Evolutionary conservation across 2,113 vertebrate genomes (phyloP).

Genomic region (Physeter macrocephalus): DNA sequence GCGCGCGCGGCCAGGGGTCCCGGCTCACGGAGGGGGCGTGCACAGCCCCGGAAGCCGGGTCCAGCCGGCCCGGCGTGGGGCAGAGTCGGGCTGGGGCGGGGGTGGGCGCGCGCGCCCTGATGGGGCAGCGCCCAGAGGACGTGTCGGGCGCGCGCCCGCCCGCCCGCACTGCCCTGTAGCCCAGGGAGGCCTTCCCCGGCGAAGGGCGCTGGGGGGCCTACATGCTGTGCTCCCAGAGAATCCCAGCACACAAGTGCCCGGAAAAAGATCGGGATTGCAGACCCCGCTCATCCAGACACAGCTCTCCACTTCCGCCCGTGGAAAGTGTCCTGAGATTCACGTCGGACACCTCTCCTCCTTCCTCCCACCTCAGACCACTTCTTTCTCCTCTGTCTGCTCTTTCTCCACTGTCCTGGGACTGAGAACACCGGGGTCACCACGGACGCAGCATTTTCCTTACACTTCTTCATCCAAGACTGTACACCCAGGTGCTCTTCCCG

Average conservation of each 20-base stretch:
- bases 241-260: too few species aligned
- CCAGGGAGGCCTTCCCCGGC: not conserved
- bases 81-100: slow-evolving; percentile 58
- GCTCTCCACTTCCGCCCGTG: not conserved
- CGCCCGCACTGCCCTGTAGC: slow-evolving; percentile 57
- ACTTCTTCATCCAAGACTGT: not conserved
- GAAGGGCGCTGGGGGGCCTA: accelerated
- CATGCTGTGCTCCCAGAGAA: not conserved
- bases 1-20: slow-evolving; percentile 15
- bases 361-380: not conserved
- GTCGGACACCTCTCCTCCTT: not conserved
- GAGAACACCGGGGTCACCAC: not conserved
- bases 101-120: slow-evolving; percentile 38
- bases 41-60: slow-evolving; percentile 69
- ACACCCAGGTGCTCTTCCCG: not conserved
- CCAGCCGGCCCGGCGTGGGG: slow-evolving; percentile 61
- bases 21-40: not conserved
- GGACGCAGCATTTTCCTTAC: not conserved
- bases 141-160: slow-evolving; percentile 76
- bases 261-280: not conserved
- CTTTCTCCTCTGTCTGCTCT: not conserved
- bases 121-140: slow-evolving; percentile 66
- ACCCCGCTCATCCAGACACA: not conserved
- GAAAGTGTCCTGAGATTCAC: not conserved
- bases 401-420: not conserved